Evolutionary conservation across 1,140 invertebrate species (phyloP).

Genomic region (Drosophila miranda): DNA sequence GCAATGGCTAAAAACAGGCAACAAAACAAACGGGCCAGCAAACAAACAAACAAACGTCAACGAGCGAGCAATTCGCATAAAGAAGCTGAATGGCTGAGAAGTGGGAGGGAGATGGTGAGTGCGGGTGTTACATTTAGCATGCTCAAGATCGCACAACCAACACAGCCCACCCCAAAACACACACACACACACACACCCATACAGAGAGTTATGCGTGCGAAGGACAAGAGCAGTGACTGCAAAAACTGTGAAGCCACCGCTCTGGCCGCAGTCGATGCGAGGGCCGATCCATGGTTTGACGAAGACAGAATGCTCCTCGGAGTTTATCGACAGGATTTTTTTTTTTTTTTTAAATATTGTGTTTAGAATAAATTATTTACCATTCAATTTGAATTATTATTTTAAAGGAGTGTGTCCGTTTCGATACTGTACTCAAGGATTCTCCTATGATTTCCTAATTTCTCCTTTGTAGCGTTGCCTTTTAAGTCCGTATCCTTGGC

Average conservation of each 20-base stretch:
- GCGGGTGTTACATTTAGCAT: conserved; percentile 57
- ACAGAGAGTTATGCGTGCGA: conserved; percentile 45
- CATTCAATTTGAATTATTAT: too few species aligned
- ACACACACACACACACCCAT: conserved; percentile 9
- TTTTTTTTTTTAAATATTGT: too few species aligned
- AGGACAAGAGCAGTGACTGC: conserved; percentile 69
- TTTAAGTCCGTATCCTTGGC: too few species aligned
- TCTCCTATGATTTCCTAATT: too few species aligned
- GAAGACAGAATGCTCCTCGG: neutral
- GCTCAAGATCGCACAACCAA: conserved; percentile 45
- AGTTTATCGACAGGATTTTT: too few species aligned
- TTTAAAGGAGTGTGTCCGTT: too few species aligned
- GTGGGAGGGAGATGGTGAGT: neutral
- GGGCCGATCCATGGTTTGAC: neutral
- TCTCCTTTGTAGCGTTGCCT: too few species aligned
- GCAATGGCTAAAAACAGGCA: conserved; percentile 71
- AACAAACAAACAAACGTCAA: conserved; percentile 54
- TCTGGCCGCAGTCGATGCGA: conserved; percentile 17
- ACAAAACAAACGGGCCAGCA: conserved; percentile 54
- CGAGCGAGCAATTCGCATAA: conserved; percentile 41
- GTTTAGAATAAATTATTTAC: too few species aligned
- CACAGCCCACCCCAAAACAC: conserved; percentile 4
- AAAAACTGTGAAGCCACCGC: conserved; percentile 50
- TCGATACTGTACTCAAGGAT: too few species aligned
- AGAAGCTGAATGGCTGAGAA: conserved; percentile 27